These are phyloP conservation scores for Drosophila pseudoobscura DNA, from an alignment of 1,140 invertebrate species.

Conservation along the genomic window DNA sequence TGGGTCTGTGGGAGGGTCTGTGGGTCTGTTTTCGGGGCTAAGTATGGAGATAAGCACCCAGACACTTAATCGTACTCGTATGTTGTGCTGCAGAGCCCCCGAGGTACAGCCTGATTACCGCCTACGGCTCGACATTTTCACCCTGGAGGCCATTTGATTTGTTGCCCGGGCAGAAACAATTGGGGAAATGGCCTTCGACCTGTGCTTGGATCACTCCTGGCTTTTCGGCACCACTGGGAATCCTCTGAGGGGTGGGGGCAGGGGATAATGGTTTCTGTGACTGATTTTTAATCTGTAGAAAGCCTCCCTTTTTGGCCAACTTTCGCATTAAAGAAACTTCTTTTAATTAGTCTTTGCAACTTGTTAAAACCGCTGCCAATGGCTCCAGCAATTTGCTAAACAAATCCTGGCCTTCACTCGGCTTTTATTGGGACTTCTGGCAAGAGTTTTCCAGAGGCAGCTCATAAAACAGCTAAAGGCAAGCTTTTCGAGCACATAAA, in stretches of 20 bases:
- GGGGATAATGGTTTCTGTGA: neutral
- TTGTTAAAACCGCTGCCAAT: neutral
- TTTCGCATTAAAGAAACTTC: too few relatives aligned
- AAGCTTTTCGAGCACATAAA: conserved; percentile 51
- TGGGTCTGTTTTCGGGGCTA: conserved; percentile 15
- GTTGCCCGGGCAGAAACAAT: conserved; percentile 62
- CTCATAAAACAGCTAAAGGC: conserved; percentile 41
- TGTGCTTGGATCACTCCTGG: conserved; percentile 5
- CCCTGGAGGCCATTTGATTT: conserved; percentile 69
- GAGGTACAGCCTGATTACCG: conserved; percentile 40
- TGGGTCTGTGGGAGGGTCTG: conserved; percentile 2
- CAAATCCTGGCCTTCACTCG: conserved; percentile 3
- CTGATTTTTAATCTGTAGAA: neutral
- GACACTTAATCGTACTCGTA: conserved; percentile 22
- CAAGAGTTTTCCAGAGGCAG: conserved; percentile 13
- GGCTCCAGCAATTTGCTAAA: conserved; percentile 13
- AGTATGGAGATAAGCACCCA: conserved; percentile 35
- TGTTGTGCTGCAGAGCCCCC: conserved; percentile 26
- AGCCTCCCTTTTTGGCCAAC: too few relatives aligned
- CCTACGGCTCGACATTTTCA: conserved; percentile 53
- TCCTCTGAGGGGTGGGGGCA: too few relatives aligned
- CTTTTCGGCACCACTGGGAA: neutral
- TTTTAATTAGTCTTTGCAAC: too few relatives aligned
- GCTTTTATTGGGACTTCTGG: conserved; percentile 17
- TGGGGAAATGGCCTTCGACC: conserved; percentile 50